A percentile compares a stretch with the other conserved stretches of the same genome.
Evolutionary conservation across 2,113 vertebrate species (phyloP).

Genomic region (Lasiurus cinereus): DNA sequence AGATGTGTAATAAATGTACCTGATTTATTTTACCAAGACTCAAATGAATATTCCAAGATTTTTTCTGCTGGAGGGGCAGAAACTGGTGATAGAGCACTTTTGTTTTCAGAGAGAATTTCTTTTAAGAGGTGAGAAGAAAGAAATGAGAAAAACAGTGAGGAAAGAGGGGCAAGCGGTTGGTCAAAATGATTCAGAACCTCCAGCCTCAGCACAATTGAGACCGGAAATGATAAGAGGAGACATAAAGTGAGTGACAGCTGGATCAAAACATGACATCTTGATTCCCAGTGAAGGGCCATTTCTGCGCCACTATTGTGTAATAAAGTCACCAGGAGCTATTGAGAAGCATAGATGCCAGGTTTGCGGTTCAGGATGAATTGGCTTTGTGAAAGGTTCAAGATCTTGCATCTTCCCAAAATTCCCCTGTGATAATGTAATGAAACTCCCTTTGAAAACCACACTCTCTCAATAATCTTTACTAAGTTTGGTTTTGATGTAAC

Average conservation of each 20-base stretch:
- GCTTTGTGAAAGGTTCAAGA: not conserved
- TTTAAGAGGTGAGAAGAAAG: not conserved
- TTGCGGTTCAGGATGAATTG: not conserved
- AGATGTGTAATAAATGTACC: constrained; percentile 15
- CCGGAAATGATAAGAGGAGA: not conserved
- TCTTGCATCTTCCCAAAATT: not conserved
- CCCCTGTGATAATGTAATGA: not conserved
- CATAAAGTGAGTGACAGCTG: not conserved
- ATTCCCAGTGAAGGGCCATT: not conserved
- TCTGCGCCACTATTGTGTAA: not conserved
- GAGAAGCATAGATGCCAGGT: not conserved
- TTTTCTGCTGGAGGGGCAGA: not conserved
- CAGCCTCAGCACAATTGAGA: not conserved
- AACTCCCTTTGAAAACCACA: not conserved
- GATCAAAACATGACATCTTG: not conserved
- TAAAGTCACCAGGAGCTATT: not conserved
- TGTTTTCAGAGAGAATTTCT: constrained; percentile 18
- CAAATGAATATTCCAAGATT: constrained; percentile 19
- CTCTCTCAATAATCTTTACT: not conserved
- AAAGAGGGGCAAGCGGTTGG: not conserved
- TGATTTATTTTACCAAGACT: constrained; percentile 3
- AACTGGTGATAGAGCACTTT: not conserved
- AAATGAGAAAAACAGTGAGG: not conserved
- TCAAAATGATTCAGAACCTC: not conserved
- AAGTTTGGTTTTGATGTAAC: not conserved